These are phyloP conservation scores for Poecilia latipinna DNA, from an alignment of 2,113 vertebrate species.

Conservation along the genomic window DNA sequence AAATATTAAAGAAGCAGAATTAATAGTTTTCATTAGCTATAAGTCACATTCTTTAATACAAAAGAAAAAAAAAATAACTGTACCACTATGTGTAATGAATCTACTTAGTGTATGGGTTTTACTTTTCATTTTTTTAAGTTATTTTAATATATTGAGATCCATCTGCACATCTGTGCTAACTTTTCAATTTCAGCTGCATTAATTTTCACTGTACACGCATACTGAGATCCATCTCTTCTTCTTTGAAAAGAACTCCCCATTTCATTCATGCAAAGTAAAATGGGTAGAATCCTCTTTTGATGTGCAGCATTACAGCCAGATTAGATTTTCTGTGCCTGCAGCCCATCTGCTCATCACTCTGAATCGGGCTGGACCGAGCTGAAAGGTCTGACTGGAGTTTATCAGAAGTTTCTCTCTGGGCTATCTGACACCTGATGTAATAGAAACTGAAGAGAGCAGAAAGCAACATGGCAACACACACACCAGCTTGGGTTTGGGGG, in stretches of 20 bases:
- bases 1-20: too few species aligned
- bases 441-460: conserved; percentile 57
- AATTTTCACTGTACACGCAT: not conserved
- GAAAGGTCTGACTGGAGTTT: conserved; percentile 52
- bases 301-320: not conserved
- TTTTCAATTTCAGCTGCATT: not conserved
- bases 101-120: not conserved
- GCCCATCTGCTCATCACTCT: conserved; percentile 48
- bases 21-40: too few species aligned
- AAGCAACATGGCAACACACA: conserved; percentile 15
- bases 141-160: too few species aligned
- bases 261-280: not conserved
- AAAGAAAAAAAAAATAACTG: too few species aligned
- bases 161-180: too few species aligned
- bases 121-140: not conserved
- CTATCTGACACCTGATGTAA: conserved; percentile 60
- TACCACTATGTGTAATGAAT: not conserved
- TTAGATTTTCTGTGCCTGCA: conserved; percentile 20
- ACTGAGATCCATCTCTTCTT: not conserved
- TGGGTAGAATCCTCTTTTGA: not conserved
- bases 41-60: too few species aligned
- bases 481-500: not conserved
- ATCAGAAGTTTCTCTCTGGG: conserved; percentile 48
- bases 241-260: not conserved
- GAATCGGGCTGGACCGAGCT: conserved; percentile 51